Conservation (phyloP, 2,797 vertebrate species). For the Geotria australis region DNA sequence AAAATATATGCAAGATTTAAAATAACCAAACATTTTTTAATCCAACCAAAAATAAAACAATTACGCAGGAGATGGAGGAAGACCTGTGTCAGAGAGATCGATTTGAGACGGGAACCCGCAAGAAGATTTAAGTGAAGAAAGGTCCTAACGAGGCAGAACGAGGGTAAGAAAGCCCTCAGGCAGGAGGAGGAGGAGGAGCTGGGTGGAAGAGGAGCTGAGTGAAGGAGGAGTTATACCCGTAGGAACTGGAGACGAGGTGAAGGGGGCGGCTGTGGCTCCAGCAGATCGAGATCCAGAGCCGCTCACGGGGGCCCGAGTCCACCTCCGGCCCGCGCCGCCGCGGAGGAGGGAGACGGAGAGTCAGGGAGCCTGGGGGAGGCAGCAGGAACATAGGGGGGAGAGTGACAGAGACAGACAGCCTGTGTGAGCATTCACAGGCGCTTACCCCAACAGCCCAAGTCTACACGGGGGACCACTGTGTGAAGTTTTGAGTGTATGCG, state of each 20-base stretch:
- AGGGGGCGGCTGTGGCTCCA: slow-evolving; percentile 32
- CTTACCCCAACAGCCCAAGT: no score
- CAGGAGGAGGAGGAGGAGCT: not conserved
- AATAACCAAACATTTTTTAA: no score
- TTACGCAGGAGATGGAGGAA: no score
- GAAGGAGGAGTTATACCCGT: slow-evolving; percentile 22
- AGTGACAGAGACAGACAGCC: not conserved
- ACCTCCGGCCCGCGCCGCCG: slow-evolving; percentile 38
- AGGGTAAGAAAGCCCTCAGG: not conserved
- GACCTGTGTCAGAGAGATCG: not conserved
- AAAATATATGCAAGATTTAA: no score
- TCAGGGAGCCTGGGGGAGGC: slow-evolving; percentile 22
- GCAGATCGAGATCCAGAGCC: slow-evolving; percentile 55
- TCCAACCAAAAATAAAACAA: no score
- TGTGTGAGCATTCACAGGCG: no score
- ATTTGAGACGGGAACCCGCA: not conserved
- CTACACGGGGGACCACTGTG: no score
- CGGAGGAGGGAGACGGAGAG: slow-evolving; percentile 49
- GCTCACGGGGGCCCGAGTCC: slow-evolving; percentile 45
- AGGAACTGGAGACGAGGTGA: slow-evolving; percentile 51
- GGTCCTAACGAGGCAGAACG: slow-evolving; percentile 1
- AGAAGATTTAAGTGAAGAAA: not conserved
- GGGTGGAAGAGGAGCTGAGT: not conserved
- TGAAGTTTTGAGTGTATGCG: no score
- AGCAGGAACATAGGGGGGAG: not conserved